A percentile compares a stretch with the other conserved stretches of the same genome.
Evolutionary conservation across 2,113 vertebrate species (phyloP).

Genomic region (Hassar affinis): DNA sequence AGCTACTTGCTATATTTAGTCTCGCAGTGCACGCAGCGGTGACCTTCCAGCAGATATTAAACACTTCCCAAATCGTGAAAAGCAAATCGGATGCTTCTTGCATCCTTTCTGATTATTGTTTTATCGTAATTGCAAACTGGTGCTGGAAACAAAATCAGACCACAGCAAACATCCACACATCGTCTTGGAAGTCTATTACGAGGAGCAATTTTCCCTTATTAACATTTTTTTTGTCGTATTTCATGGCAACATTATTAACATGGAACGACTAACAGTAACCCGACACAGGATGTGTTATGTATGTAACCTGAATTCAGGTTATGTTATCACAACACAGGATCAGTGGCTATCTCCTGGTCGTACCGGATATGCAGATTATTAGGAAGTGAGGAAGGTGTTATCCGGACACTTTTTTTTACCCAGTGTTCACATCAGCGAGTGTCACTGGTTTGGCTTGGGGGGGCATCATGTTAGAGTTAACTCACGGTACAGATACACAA

Average conservation of each 20-base stretch:
- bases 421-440: not conserved
- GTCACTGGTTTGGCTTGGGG: not conserved
- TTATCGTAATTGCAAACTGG: no score
- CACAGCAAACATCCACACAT: not conserved
- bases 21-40: no score
- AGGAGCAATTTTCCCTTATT: not conserved
- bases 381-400: not conserved
- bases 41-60: not conserved
- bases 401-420: not conserved
- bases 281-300: no score
- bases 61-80: not conserved
- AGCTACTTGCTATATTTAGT: no score
- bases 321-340: not conserved
- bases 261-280: not conserved
- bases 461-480: not conserved
- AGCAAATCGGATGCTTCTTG: not conserved
- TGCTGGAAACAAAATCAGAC: not conserved
- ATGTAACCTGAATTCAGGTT: not conserved
- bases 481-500: not conserved
- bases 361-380: not conserved
- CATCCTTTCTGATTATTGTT: not conserved
- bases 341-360: not conserved
- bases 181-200: not conserved
- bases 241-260: not conserved
- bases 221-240: not conserved